Percentiles rank a stretch among this genome's conserved stretches.
Evolutionary conservation across 2,888 invertebrate genomes (phyloP).

Genomic region (Muscina levida): DNA sequence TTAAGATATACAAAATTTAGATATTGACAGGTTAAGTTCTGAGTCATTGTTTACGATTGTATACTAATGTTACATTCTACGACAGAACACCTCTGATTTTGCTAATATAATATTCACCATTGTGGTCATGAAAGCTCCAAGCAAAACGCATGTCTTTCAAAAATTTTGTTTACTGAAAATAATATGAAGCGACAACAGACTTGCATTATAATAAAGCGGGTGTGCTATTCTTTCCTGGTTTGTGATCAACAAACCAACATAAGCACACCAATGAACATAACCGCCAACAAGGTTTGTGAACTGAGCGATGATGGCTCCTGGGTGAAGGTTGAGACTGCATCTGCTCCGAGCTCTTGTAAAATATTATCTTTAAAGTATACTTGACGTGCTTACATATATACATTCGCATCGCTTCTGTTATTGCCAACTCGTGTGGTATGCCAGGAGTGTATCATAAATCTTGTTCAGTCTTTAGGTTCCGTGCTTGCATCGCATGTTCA

Average conservation of each 20-base stretch:
- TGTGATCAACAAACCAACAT: constrained; percentile 17
- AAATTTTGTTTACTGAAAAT: constrained; percentile 46
- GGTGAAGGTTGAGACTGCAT: constrained; percentile 55
- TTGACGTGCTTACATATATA: constrained; percentile 24
- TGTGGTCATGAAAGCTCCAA: neutral
- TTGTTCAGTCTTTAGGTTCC: constrained; percentile 52
- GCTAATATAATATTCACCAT: neutral
- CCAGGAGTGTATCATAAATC: constrained; percentile 61
- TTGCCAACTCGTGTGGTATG: constrained; percentile 35
- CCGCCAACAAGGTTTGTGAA: neutral
- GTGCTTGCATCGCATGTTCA: neutral
- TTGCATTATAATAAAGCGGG: constrained; percentile 54
- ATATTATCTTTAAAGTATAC: constrained; percentile 51
- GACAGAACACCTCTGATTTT: too few species aligned
- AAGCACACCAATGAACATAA: neutral
- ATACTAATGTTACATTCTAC: too few species aligned
- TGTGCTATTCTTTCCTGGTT: constrained; percentile 32
- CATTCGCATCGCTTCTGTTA: neutral
- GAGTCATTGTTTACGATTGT: too few species aligned
- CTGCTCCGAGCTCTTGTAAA: constrained; percentile 51
- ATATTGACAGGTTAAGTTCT: too few species aligned
- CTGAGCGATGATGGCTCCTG: constrained; percentile 48
- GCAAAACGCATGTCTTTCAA: constrained; percentile 48
- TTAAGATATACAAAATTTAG: too few species aligned
- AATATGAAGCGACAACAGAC: constrained; percentile 54